Base-by-base conservation (phyloP, 2,797 vertebrate genomes). In the Toxotes lorentzi region DNA sequence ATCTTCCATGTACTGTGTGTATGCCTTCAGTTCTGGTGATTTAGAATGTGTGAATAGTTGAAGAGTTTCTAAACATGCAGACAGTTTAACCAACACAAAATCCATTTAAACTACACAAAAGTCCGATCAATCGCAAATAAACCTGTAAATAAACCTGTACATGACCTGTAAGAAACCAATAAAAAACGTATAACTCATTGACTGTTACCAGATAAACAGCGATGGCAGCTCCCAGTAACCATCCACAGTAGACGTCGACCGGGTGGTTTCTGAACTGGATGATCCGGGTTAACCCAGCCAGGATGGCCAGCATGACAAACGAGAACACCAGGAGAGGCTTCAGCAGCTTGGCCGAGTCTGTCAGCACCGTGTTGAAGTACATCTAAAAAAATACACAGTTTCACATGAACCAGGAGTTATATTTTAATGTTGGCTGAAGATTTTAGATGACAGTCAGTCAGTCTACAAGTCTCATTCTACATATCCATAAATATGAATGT, bases 361-460 rank as follows among this genome's bases (percentile, higher is more conserved):
- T 99, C 90, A 99, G 89, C 0, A 97, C 97, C 13, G 97, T 96
- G 92, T 99, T 99, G 93, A 99, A 98, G 93, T 99, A 99, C 97
- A 99, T 99, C 97, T 99, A 30, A 30, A 30, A 85, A 78, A 86
- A 88, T 8, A 87, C 61, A 89, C 23, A 64, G 21, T 34, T 27
- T 51, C 19, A 62, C 1, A n/a, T n/a, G 4, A 66, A 0, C 10
- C 3, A 53, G 5, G 9, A 11, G 43, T 23, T 17, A 27, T 54
- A 24, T 2, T 7, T 50, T 14, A 24, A 27, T n/a, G 23, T 6
- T 30, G 7, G 14, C 3, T 3, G 24, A 4, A 41, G n/a, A 66
- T 43, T 38, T 47, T n/a, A 60, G n/a, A 4, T 32, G n/a, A 32
- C 12, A 56, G 9, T 32, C 32, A 48, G 19, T 30, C 27, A 2